Conservation (phyloP, 2,113 vertebrate species). For the Tetrax tetrax region DNA sequence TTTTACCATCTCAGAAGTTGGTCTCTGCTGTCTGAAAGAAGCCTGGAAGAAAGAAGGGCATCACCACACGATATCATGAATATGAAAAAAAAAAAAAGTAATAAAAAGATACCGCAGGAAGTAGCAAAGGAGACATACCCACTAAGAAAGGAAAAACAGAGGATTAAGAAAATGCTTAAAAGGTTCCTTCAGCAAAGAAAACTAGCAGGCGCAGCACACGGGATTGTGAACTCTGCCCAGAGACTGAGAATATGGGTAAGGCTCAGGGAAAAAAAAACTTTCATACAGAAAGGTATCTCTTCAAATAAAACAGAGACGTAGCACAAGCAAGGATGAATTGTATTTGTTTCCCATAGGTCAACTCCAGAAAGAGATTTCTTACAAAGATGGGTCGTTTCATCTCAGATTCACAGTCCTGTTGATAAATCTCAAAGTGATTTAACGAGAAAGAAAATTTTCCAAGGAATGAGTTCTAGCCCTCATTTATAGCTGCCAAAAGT, state of each 20-base stretch:
- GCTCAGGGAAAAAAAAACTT: neutral
- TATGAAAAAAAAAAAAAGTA: neutral
- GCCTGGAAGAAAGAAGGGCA: neutral
- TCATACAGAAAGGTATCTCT: neutral
- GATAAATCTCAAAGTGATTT: conserved; percentile 5
- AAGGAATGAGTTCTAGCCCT: neutral
- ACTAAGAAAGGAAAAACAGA: neutral
- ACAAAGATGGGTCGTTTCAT: neutral
- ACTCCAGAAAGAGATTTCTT: neutral
- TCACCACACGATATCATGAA: neutral
- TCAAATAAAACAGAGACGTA: neutral
- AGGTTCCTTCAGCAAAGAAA: conserved; percentile 5
- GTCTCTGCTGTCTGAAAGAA: neutral
- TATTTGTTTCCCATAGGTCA: neutral
- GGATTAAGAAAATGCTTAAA: neutral
- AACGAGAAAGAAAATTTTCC: neutral
- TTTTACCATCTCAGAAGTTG: neutral
- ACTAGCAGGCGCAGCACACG: neutral
- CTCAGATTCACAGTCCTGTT: neutral
- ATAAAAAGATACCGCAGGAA: neutral
- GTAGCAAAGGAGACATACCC: neutral
- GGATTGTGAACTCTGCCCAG: neutral
- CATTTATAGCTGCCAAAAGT: neutral
- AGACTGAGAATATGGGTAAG: neutral
- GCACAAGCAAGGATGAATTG: neutral